Percentiles rank a stretch among this genome's conserved stretches.
Evolutionary conservation across 2,113 vertebrate genomes (phyloP).

Genomic region (Tyrannus savana): DNA sequence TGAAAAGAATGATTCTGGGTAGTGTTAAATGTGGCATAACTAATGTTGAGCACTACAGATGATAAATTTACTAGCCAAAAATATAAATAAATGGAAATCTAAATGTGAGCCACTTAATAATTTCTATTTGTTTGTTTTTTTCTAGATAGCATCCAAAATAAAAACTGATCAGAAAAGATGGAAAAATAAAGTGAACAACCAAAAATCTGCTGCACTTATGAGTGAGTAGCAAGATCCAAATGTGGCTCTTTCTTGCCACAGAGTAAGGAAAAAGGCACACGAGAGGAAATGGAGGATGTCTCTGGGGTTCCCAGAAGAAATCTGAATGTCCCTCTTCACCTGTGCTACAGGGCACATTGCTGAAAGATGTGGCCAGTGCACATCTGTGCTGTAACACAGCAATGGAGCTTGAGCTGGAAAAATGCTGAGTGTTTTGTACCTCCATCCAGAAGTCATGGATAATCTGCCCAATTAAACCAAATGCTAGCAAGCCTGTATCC

Average conservation of each 20-base stretch:
- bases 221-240: background rate
- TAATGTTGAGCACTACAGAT: background rate
- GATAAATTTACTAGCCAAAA: background rate
- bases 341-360: background rate
- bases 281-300: background rate
- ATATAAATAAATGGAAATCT: background rate
- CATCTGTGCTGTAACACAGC: background rate
- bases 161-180: background rate
- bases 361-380: conserved; percentile 10
- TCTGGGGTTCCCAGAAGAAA: background rate
- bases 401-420: background rate
- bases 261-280: background rate
- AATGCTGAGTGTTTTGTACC: background rate
- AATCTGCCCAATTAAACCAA: background rate
- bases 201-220: background rate
- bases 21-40: background rate
- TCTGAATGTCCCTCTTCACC: background rate
- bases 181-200: background rate
- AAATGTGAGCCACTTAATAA: background rate
- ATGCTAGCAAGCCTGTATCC: background rate
- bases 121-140: conserved; percentile 15
- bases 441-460: background rate
- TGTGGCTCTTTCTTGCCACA: background rate
- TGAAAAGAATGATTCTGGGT: background rate
- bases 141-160: background rate